Evolutionary conservation across 2,888 invertebrate species (phyloP), one percentile per base, ranked within the genome.

Genomic region (Melinaea marsaeus): DNA sequence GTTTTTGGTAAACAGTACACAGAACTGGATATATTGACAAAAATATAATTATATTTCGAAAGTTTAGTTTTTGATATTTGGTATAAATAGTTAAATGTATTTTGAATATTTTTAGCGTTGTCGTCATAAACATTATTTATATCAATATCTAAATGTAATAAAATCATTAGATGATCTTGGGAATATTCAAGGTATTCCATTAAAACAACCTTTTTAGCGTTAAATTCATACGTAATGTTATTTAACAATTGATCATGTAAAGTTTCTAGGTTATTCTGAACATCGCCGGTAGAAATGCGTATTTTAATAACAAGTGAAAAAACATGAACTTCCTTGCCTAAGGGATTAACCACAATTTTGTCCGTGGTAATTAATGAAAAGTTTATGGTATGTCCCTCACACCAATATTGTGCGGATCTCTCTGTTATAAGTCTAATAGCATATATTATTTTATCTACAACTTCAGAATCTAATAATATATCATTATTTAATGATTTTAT

Each of bases 361-460:
- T 90, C 78, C 0, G 93, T 92, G 62, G 77, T 72, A 22, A 93
- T 76, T 32, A 91, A 74, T n/a, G 88, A 79, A 72, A 92, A 91
- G 65, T 91, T 83, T 62, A 82, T 83, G 4, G 91, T 86, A 70
- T 93, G 92, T 0, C 92, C 93, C 79, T 93, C 92, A 75, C 94
- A 94, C 93, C 94, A 94, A 75, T 94, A 94, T 69, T 92, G 88
- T 1, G 93, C 93, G 0, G 93, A 90, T 64, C 89, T 86, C 54
- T 92, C 84, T 2, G 84, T 87, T 54, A 92, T 81, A 1, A 92
- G 76, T 68, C 91, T 83, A 2, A 94, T 73, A 61, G 86, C 79
- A 68, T 92, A 93, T 4, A 93, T 85, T 13, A 78, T 70, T 79
- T 90, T 90, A 73, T 83, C 85, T 58, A 78, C 67, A 69, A 67